Conservation (phyloP, 2,888 invertebrate species). For the Drepanosiphum platanoidis region DNA sequence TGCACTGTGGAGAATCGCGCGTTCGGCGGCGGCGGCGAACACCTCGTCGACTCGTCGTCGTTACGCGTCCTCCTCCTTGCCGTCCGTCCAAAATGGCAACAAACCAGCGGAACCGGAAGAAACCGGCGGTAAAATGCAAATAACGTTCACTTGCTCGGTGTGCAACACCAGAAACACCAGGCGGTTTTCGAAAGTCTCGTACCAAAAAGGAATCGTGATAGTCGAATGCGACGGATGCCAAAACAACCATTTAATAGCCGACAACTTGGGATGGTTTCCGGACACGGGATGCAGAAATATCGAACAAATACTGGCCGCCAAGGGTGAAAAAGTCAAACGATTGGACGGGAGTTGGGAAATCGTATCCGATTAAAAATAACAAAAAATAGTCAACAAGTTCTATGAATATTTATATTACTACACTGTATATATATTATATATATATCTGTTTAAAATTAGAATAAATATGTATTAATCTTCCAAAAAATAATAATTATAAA, state of each 20-base stretch:
- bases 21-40: neutral
- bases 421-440: constrained; percentile 3
- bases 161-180: constrained; percentile 82
- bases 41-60: neutral
- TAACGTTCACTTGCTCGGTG: constrained; percentile 89
- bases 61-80: neutral
- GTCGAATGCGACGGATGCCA: constrained; percentile 87
- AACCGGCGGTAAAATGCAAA: constrained; percentile 71
- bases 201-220: constrained; percentile 90
- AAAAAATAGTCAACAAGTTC: neutral
- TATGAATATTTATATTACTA: neutral
- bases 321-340: constrained; percentile 80
- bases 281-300: constrained; percentile 83
- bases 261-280: constrained; percentile 94
- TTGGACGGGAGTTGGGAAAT: constrained; percentile 52
- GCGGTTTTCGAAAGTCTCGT: constrained; percentile 85
- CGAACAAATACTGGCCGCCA: constrained; percentile 87
- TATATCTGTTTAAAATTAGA: neutral
- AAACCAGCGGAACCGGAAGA: constrained; percentile 15
- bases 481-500: neutral
- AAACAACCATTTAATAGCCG: constrained; percentile 94
- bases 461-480: neutral
- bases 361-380: neutral
- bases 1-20: too few species aligned
- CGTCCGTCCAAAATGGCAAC: constrained; percentile 6